A percentile compares a stretch with the other conserved stretches of the same genome.
Evolutionary conservation across 2,113 vertebrate species (phyloP).

Genomic region (Perognathus longimembris): DNA sequence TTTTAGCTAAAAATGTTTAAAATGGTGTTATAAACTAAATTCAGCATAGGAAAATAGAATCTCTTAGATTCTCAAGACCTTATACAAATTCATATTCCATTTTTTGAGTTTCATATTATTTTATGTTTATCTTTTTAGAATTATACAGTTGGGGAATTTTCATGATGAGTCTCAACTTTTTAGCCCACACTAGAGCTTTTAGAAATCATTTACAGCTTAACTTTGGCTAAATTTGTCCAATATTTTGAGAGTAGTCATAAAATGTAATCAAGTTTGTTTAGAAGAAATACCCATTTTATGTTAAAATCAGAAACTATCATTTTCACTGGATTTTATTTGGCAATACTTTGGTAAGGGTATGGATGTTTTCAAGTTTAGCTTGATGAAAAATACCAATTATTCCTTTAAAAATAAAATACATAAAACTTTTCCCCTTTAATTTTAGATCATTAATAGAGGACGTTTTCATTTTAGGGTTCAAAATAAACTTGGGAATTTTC

Average conservation of each 20-base stretch:
- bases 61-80: not conserved
- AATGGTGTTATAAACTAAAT: not conserved
- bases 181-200: not conserved
- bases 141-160: not conserved
- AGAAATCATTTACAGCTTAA: not conserved
- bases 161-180: not conserved
- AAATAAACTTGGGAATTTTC: constrained; percentile 52
- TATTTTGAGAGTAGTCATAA: not conserved
- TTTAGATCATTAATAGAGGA: constrained; percentile 31
- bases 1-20: not conserved
- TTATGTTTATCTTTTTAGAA: not conserved
- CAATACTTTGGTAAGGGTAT: not conserved
- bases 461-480: constrained; percentile 28
- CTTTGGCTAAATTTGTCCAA: not conserved
- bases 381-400: constrained; percentile 57
- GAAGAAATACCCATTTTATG: not conserved
- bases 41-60: not conserved
- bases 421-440: constrained; percentile 40
- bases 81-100: not conserved
- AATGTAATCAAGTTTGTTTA: not conserved
- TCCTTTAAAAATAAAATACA: not conserved
- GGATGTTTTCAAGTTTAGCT: not conserved
- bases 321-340: constrained; percentile 42
- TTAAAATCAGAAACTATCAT: not conserved
- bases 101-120: not conserved